Percentiles rank a stretch among this genome's conserved stretches.
phyloP scores from a whole-genome alignment of 64 coral and sea anemone genomes.

The Astreopora myriophthalma region DNA sequence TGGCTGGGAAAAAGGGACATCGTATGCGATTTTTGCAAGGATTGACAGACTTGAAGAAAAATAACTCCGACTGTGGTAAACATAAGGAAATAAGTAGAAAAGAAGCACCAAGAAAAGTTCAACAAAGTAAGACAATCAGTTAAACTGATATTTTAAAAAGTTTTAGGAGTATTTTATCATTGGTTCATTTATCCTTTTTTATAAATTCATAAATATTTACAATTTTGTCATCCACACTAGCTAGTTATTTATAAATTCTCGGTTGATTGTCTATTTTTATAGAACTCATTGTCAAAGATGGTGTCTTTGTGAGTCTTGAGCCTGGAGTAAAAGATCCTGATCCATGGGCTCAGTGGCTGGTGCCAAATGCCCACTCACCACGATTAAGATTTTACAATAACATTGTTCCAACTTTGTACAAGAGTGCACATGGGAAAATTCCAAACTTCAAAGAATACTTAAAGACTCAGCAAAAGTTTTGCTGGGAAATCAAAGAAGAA shows the following conservation, averaged over 20 bases:
- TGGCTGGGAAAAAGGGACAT: slow-evolving; percentile 55
- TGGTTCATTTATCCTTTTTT: neutral
- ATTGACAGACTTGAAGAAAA: slow-evolving; percentile 45
- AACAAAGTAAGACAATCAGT: slow-evolving; percentile 19
- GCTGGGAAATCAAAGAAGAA: neutral
- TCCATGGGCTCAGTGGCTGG: slow-evolving; percentile 37
- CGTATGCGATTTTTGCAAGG: slow-evolving; percentile 40
- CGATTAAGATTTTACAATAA: slow-evolving; percentile 50
- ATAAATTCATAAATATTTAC: slow-evolving; percentile 25
- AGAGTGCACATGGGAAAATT: slow-evolving; percentile 17
- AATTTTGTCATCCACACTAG: slow-evolving; percentile 20
- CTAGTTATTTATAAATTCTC: neutral
- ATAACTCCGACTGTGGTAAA: neutral
- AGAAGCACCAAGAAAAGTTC: slow-evolving; percentile 29
- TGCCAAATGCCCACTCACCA: slow-evolving; percentile 57
- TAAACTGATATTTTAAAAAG: neutral
- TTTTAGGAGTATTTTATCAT: neutral
- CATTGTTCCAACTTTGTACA: slow-evolving; percentile 34
- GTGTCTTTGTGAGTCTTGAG: slow-evolving; percentile 49
- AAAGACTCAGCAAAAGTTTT: neutral
- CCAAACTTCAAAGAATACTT: neutral
- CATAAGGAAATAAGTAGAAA: slow-evolving; percentile 7
- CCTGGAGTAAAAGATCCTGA: slow-evolving; percentile 46
- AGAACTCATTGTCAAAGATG: neutral
- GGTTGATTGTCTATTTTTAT: slow-evolving; percentile 4